Evolutionary conservation across 1,140 invertebrate genomes (phyloP), one percentile per base, ranked within the genome.

Genomic region (Ridgeia piscesae): DNA sequence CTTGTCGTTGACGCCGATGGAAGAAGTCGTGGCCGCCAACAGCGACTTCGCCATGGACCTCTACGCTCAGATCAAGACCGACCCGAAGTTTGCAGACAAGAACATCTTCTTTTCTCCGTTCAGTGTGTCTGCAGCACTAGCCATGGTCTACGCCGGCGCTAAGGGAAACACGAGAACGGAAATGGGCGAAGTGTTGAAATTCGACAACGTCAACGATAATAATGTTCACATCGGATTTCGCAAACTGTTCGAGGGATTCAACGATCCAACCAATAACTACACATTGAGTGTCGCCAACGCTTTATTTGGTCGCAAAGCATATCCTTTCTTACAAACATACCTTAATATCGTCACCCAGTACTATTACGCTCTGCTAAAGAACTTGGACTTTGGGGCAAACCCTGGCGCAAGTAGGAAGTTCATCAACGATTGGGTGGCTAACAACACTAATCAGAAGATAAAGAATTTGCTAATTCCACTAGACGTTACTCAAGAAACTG

Each of bases 401-500:
- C 89, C 94, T 27, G 91, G 92, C 17, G 94, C 93, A 91, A 94
- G 95, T 33, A 94, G 88, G 98, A n/a, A n/a, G n/a, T n/a, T n/a
- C n/a, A n/a, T n/a, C n/a, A n/a, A n/a, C n/a, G n/a, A n/a, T n/a
- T n/a, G 97, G 97, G 97, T 98, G 0, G 95, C 96, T 0, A 93
- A 96, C 6, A 96, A 97, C 92, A 98, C 98, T 0, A 95, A 96
- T 91, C 96, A 96, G 8, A 97, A 97, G 94, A 98, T 98, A 34
- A 94, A 95, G 1, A 95, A 96, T 35, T 96, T 98, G 33, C 94
- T 98, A 0, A 94, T 94, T 8, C 33, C 91, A 95, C n/a, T 94
- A 96, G 0, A 93, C 94, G 6, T 97, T 97, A 1, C 95, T 6
- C 93, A 96, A 0, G 92, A 94, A 0, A 98, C 97, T 0, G 96